phyloP scores from a whole-genome alignment of 2,888 invertebrate genomes.

The Euplexia lucipara region DNA sequence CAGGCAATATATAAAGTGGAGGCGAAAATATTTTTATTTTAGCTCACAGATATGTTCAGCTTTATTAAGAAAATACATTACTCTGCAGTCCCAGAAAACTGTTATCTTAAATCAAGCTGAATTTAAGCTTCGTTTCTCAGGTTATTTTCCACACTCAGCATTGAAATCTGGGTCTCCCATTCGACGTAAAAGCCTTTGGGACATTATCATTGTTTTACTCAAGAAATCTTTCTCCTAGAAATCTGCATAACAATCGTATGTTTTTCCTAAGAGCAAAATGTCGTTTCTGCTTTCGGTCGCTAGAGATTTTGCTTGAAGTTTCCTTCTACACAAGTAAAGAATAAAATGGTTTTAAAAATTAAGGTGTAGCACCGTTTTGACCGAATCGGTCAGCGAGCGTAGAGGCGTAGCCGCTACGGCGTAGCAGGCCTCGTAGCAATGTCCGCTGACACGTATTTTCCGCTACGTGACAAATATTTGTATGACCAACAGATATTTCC shows the following conservation, averaged over 20 bases:
- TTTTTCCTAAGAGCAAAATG: slow-evolving; percentile 30
- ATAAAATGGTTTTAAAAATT: slow-evolving; percentile 15
- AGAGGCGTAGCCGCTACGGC: slow-evolving; percentile 43
- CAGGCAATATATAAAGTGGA: not conserved
- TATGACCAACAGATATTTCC: slow-evolving; percentile 17
- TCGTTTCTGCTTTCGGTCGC: slow-evolving; percentile 19
- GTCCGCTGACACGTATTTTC: not conserved
- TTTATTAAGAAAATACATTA: no score
- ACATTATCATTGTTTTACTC: slow-evolving; percentile 25
- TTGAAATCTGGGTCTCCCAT: slow-evolving; percentile 32
- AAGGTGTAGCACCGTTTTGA: not conserved
- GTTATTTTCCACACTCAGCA: not conserved
- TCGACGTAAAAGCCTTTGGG: slow-evolving; percentile 33
- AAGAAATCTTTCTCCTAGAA: slow-evolving; percentile 26
- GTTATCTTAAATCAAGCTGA: not conserved
- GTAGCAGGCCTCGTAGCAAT: slow-evolving; percentile 36
- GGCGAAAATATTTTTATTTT: not conserved
- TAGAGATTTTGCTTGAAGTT: slow-evolving; percentile 11
- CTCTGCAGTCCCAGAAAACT: no score
- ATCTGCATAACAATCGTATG: slow-evolving; percentile 23
- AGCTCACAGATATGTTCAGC: not conserved
- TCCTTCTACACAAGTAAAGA: not conserved
- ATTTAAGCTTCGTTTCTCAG: not conserved
- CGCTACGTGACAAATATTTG: slow-evolving; percentile 43
- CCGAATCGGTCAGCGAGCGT: slow-evolving; percentile 7